These are phyloP conservation scores for Platorchestia sp. DNA, from an alignment of 1,140 invertebrate genomes.

Conservation along the genomic window DNA sequence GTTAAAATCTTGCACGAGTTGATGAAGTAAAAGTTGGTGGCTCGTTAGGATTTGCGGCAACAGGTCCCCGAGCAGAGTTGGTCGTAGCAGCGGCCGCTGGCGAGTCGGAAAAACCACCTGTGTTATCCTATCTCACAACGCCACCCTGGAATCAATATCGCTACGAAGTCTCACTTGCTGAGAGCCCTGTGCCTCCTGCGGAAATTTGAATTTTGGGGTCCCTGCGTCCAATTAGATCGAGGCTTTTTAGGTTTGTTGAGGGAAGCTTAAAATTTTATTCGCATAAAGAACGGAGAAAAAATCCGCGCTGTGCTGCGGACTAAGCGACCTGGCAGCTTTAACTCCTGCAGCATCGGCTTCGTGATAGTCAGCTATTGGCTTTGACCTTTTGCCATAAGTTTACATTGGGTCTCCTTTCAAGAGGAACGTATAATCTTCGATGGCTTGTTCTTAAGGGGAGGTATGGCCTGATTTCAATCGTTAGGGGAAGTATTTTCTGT, in stretches of 20 bases:
- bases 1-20: neutral
- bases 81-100: neutral
- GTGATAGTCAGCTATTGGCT: neutral
- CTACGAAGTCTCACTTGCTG: neutral
- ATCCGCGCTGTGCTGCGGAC: neutral
- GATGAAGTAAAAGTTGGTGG: neutral
- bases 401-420: neutral
- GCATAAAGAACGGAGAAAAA: neutral
- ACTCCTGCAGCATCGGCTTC: neutral
- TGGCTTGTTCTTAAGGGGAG: neutral
- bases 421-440: neutral
- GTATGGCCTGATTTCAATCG: neutral
- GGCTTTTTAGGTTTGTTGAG: neutral
- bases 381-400: neutral
- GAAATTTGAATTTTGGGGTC: neutral
- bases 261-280: neutral
- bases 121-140: neutral
- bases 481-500: neutral
- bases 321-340: conserved; percentile 6
- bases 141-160: neutral
- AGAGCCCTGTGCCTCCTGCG: neutral
- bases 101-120: neutral
- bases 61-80: neutral
- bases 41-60: neutral
- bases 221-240: neutral